phyloP scores from a whole-genome alignment of 2,113 vertebrate genomes.

The Nanger granti region DNA sequence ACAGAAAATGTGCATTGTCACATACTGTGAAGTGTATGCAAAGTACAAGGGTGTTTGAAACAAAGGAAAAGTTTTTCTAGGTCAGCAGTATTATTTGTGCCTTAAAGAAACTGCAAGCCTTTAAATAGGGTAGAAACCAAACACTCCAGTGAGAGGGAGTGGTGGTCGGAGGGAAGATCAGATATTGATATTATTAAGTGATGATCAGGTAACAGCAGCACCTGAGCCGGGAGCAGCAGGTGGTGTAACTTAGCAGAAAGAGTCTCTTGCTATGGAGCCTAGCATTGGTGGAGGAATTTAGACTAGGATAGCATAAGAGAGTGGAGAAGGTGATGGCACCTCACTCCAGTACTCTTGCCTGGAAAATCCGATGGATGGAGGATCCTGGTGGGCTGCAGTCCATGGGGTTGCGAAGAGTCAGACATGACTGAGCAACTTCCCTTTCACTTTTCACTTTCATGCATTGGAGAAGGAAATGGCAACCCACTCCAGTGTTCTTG shows the following conservation, averaged over 20 bases:
- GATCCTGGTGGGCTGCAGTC: no score
- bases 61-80: neutral
- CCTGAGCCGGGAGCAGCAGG: neutral
- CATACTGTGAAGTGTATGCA: neutral
- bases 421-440: no score
- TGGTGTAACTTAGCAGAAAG: neutral
- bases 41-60: neutral
- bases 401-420: fast-evolving
- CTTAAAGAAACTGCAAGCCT: neutral
- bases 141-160: neutral
- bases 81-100: neutral
- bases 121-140: neutral
- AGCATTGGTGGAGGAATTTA: neutral
- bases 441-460: no score
- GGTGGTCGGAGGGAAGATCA: neutral
- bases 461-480: no score
- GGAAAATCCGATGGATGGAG: no score
- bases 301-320: neutral
- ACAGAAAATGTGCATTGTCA: neutral
- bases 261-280: neutral
- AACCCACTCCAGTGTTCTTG: no score
- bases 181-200: neutral
- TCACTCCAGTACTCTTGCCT: no score
- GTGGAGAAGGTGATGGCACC: neutral
- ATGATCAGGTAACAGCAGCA: no score